Evolutionary conservation across 2,113 vertebrate genomes (phyloP).

Genomic region (Brachyhypopomus gauderio): DNA sequence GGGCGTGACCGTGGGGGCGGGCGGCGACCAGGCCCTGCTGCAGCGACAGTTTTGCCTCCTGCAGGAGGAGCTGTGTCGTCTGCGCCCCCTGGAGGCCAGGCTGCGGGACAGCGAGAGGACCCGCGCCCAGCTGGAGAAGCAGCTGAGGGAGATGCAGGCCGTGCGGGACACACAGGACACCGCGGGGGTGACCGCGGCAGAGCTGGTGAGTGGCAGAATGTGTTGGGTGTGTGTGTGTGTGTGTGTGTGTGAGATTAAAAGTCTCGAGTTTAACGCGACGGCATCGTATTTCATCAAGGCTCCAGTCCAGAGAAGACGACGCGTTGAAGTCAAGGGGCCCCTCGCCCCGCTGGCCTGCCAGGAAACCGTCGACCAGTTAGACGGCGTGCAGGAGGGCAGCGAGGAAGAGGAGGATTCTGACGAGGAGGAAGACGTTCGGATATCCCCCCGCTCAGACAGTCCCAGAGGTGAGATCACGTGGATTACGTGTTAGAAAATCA

Average conservation of each 20-base stretch:
- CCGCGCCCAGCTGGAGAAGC: constrained; percentile 64
- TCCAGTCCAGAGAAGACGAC: constrained; percentile 56
- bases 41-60: constrained; percentile 80
- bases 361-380: constrained; percentile 67
- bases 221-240: constrained; percentile 1
- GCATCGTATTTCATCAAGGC: constrained; percentile 37
- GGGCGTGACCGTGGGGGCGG: constrained; percentile 27
- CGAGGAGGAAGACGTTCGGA: constrained; percentile 62
- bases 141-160: constrained; percentile 58
- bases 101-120: constrained; percentile 78
- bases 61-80: constrained; percentile 84
- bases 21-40: constrained; percentile 72
- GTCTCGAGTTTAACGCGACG: background rate
- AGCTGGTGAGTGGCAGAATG: constrained; percentile 58
- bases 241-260: background rate
- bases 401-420: constrained; percentile 71
- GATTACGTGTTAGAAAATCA: background rate
- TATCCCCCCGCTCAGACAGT: constrained; percentile 70
- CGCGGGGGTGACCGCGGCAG: constrained; percentile 43
- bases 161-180: constrained; percentile 53
- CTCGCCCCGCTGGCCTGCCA: constrained; percentile 67
- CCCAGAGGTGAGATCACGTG: constrained; percentile 71
- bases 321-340: constrained; percentile 59
- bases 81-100: constrained; percentile 69
- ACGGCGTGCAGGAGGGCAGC: constrained; percentile 74